A percentile compares a stretch with the other conserved stretches of the same genome.
Conservation (phyloP, 2,113 vertebrate genomes). For the Erythrocercus mccallii region DNA sequence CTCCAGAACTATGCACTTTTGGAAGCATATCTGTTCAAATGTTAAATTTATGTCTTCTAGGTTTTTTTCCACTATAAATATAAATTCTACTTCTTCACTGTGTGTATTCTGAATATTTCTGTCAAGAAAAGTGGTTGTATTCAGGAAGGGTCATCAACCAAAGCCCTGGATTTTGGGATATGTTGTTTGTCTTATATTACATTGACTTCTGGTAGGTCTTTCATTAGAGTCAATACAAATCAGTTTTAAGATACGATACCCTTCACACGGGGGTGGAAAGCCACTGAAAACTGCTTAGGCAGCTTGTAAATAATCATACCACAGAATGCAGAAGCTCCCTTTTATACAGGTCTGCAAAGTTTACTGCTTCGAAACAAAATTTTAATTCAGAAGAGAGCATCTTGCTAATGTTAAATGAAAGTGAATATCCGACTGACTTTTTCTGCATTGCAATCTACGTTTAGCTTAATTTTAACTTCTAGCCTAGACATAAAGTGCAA, state of each 20-base stretch:
- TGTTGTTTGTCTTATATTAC: neutral
- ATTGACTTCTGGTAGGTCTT: neutral
- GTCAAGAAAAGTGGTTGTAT: neutral
- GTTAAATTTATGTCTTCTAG: neutral
- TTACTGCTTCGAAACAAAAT: neutral
- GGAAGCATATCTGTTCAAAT: neutral
- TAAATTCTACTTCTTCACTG: neutral
- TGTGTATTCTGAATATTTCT: neutral
- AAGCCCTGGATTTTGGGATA: neutral
- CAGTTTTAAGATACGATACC: neutral
- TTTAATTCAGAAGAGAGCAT: neutral
- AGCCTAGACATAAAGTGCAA: neutral
- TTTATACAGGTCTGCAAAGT: neutral
- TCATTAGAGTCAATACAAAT: neutral
- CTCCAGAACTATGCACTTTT: neutral
- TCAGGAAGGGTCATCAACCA: neutral
- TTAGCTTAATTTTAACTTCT: neutral
- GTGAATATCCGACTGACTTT: rapidly evolving
- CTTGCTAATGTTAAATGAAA: neutral
- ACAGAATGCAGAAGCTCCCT: neutral
- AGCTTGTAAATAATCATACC: neutral
- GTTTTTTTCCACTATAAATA: neutral
- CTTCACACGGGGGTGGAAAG: neutral
- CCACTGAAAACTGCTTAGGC: neutral
- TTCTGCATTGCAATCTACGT: neutral